Percentiles rank a stretch among this genome's conserved stretches.
These are phyloP conservation scores for Penaeus indicus DNA, from an alignment of 1,140 invertebrate genomes.

Conservation along the genomic window DNA sequence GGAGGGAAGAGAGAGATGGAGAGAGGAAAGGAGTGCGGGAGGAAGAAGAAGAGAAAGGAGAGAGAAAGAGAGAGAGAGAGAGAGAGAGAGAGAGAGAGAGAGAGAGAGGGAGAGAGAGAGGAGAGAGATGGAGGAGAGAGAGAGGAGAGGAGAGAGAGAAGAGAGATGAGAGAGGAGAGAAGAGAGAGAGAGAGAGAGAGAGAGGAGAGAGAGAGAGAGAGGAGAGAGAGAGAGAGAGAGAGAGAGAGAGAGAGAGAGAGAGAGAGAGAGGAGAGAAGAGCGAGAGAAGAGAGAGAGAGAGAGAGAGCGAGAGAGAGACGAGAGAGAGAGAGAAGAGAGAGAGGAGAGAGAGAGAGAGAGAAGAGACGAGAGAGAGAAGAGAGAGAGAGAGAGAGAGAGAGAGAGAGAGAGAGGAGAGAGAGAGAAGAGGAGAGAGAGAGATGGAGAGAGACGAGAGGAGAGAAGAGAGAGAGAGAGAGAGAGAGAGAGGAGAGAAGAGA, in stretches of 20 bases:
- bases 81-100: not conserved
- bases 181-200: slow-evolving; percentile 23
- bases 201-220: not conserved
- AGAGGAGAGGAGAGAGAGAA: not conserved
- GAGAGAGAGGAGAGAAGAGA: slow-evolving; percentile 23
- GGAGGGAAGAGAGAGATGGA: no score
- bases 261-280: slow-evolving; percentile 14
- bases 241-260: slow-evolving; percentile 18
- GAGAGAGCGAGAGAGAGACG: slow-evolving; percentile 16
- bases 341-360: slow-evolving; percentile 12
- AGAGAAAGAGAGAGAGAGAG: no score
- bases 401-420: slow-evolving; percentile 24
- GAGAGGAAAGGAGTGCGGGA: no score
- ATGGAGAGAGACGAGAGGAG: no score
- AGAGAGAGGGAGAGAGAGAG: slow-evolving; percentile 15
- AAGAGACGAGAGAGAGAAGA: not conserved
- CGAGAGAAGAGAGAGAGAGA: not conserved
- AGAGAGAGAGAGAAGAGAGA: not conserved
- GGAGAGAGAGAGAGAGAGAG: not conserved
- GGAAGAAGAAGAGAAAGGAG: no score
- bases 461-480: not conserved
- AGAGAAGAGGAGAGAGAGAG: no score
- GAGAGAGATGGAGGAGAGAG: no score
- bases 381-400: not conserved
- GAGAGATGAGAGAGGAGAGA: not conserved